Evolutionary conservation across 2,888 invertebrate genomes (phyloP), one percentile per base, ranked within the genome.

Genomic region (Dasypolia templi): DNA sequence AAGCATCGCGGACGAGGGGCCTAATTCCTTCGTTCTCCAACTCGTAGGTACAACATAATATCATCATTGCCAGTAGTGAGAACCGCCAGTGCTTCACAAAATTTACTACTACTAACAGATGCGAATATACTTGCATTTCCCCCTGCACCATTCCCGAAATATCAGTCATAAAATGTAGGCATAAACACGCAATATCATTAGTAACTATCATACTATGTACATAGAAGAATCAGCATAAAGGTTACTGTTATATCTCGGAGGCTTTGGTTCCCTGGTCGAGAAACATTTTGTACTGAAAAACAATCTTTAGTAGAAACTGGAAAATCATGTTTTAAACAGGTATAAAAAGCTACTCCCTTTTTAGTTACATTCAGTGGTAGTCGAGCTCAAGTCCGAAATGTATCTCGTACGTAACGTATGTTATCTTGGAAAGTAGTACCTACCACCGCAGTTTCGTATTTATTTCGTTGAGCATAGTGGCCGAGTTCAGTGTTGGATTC

Each of bases 121-220:
- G 26, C 39, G 39, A 46, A 67, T 67, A 63, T 51, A 53, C 61
- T 79, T 75, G 67, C 67, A 75, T 66, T 66, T 75, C 32, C 51
- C 22, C 39, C 12, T 74, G 81, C 75, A 81, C 46, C 12, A 53
- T 46, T 68, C 46, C 35, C 46, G 35, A 26, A 65, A 74, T 80
- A 80, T 65, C 29, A 6, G 29, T 32, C 69, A 65, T 79, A 76
- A 82, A 79, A 65, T 76, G 32, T 61, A n/a, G 7, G 29, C 64
- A 68, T 63, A 55, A 81, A 78, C 29, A 68, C n/a, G 35, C 46
- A n/a, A 35, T 51, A 14, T n/a, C 22, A 12, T 58, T 32, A 26
- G 63, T 79, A 66, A 73, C 53, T 64, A 26, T 11, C 11, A 4
- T 5, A 53, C 26, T 32, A 2, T 4, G 7, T 39, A 39, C 19